A percentile compares a stretch with the other conserved stretches of the same genome.
Conservation (phyloP, 2,888 invertebrate species). For the Cosmopolites sordidus region DNA sequence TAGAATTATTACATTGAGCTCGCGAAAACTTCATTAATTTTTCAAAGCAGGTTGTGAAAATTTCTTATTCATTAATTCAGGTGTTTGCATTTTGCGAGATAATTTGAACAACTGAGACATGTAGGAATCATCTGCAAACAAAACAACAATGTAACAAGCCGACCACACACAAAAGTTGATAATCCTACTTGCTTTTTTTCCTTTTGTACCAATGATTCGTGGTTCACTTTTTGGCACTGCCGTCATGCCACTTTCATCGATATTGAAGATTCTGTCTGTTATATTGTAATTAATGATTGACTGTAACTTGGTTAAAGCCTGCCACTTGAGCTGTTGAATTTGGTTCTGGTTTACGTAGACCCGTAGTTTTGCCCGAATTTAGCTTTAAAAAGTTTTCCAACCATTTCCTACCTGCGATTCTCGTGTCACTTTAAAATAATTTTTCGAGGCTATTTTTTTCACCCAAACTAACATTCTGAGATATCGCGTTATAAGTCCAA, state of each 20-base stretch:
- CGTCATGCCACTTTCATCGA: conserved; percentile 39
- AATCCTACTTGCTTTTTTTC: conserved; percentile 21
- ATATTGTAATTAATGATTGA: neutral
- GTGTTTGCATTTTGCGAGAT: conserved; percentile 21
- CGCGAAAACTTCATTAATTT: conserved; percentile 18
- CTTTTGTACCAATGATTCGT: conserved; percentile 28
- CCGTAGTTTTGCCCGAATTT: neutral
- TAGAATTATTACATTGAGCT: conserved; percentile 15
- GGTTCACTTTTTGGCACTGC: conserved; percentile 30
- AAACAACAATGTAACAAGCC: conserved; percentile 27
- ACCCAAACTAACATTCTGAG: too few relatives aligned
- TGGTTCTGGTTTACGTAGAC: neutral
- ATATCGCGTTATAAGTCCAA: too few relatives aligned
- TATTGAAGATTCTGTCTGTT: conserved; percentile 30
- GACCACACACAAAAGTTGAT: conserved; percentile 27
- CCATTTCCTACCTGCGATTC: neutral
- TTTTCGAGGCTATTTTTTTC: too few relatives aligned
- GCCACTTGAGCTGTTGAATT: neutral
- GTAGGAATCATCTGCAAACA: conserved; percentile 14
- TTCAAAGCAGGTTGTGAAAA: conserved; percentile 24
- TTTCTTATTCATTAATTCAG: conserved; percentile 26
- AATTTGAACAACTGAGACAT: conserved; percentile 17
- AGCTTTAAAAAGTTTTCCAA: neutral
- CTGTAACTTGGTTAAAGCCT: neutral
- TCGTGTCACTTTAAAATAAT: too few relatives aligned